A percentile compares a stretch with the other conserved stretches of the same genome.
Conservation (phyloP, 2,113 vertebrate species). For the Elaphurus davidianus region DNA sequence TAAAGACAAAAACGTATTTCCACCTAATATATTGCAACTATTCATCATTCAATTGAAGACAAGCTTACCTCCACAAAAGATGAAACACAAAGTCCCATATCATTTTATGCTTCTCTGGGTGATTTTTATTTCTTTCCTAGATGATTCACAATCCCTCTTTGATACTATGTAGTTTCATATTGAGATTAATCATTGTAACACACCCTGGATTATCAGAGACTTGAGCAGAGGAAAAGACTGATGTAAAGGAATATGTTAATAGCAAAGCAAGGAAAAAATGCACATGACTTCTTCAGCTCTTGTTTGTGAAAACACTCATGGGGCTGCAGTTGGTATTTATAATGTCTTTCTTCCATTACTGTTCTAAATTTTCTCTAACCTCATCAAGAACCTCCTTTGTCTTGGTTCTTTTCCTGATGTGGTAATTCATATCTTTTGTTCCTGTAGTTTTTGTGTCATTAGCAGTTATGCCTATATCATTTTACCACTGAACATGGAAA, state of each 20-base stretch:
- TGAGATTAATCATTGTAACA: neutral
- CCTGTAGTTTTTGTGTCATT: neutral
- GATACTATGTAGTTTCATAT: neutral
- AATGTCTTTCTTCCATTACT: neutral
- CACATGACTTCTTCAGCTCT: neutral
- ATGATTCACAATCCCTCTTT: neutral
- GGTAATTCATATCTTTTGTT: neutral
- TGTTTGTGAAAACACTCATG: neutral
- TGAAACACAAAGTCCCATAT: neutral
- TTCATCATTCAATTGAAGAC: neutral
- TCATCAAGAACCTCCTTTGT: neutral
- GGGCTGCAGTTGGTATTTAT: neutral
- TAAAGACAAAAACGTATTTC: neutral
- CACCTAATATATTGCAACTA: neutral
- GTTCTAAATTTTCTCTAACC: neutral
- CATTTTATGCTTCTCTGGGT: neutral
- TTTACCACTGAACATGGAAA: neutral
- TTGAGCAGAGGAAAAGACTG: neutral
- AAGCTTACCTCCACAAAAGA: neutral
- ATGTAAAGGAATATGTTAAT: neutral
- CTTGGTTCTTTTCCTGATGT: neutral
- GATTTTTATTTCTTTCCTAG: neutral
- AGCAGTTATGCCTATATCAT: neutral
- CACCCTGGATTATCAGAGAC: neutral
- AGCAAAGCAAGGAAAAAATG: neutral